Base-by-base conservation (phyloP, 1,140 invertebrate genomes). In the Portunus trituberculatus region DNA sequence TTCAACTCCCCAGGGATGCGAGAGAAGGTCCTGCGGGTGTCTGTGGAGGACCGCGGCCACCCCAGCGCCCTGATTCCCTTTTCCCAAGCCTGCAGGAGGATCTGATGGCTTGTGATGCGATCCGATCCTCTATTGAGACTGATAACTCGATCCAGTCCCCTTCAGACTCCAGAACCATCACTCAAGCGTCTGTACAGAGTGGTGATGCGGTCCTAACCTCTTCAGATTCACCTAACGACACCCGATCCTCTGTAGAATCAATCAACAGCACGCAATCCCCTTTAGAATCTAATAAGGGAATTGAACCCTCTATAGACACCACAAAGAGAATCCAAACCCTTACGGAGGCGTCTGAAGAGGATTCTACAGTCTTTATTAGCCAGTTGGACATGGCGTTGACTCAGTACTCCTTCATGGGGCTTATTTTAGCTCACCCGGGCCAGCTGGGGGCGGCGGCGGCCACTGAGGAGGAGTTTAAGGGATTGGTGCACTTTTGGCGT, bases 401-500 rank as follows among this genome's bases (percentile, higher is more conserved):
- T 3, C 97, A 97, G 89, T 97, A 96, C 95, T 96, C 96, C 8
- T 97, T 97, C 94, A 96, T 97, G 25, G 97, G 97, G 4, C 91
- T 96, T 4, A 94, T 97, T 10, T 95, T 97, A 6, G 94, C 97
- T 86, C 97, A 96, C 52, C 97, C 97, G 16, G 52, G 96, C 31
- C 88, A 96, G 83, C 94, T 97, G 92, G 97, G 97, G 8, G 96
- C 97, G 0, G 93, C 88, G 4, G 31, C 86, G 3, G 96, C 93
- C 14, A 96, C 95, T 32, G 84, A 84, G 25, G 95, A 96, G 46
- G 97, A 97, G 32, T 86, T 97, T 0, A 96, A 97, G 84, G 96
- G 97, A 82, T 96, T 97, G 45, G 96, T 97, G 10, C 97, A 97
- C 95, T 97, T 97, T 93, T 97, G 97, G 97, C 93, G 96, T 31